Evolutionary conservation across 2,797 vertebrate genomes (phyloP), one percentile per base, ranked within the genome.

Genomic region (Gymnopithys bicolor): DNA sequence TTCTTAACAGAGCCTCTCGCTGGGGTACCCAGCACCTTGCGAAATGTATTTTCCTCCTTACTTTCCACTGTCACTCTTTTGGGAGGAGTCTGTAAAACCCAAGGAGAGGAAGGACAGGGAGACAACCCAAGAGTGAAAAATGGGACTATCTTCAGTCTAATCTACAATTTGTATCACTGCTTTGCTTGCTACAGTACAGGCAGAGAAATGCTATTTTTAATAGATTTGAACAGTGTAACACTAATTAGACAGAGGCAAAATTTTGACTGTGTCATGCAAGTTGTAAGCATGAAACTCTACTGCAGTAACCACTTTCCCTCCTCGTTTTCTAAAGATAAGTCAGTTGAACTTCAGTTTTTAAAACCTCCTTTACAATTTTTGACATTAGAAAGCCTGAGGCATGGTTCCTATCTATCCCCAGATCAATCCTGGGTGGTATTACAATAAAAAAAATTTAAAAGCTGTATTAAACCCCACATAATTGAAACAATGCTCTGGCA

Each of bases 21-120:
- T 18, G 98, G 98, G 92, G 96, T 99, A 78, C 98, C 98, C 81
- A 99, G 98, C 67, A 98, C 98, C 95, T 99, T 99, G 59, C 99
- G 98, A 12, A 98, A 98, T 0, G 98, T 96, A 19, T 95, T 92
- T 75, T 99, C 99, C 59, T 99, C 99, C 95, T 98, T 98, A 80
- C 92, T 97, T 84, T 99, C 99, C 84, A 98, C 89, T 28, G 97
- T 97, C 86, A 98, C 98, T 85, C 98, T 98, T 94, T 99, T 99
- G 32, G 97, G 97, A 73, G 98, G 98, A 30, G 97, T 97, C 99
- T 99, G 87, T 43, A 96, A 95, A 87, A 71, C 10, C 46, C 70
- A 82, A 35, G 48, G 5, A 7, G 32, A 71, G 3, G 1, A 4
- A 4, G 23, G 25, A 1, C 41, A 83, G 18, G 52, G 21, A 89